These are phyloP conservation scores for Zonotrichia albicollis DNA, from an alignment of 2,797 vertebrate species.

Conservation along the genomic window DNA sequence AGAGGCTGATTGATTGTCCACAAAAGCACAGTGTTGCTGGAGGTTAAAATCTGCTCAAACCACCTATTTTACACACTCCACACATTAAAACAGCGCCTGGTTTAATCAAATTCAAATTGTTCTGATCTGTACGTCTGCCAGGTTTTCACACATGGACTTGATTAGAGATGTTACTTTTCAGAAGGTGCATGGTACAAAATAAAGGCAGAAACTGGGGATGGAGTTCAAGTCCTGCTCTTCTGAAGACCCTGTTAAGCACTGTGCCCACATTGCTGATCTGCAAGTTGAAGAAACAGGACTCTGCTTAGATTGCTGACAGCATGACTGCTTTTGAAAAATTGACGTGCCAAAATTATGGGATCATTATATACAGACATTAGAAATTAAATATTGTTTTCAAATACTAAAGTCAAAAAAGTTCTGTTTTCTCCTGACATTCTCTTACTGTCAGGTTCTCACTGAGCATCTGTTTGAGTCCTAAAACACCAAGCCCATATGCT, in stretches of 20 bases:
- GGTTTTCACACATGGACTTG: not conserved
- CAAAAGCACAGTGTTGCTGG: slow-evolving; percentile 1
- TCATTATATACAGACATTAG: not conserved
- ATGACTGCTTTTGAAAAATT: not conserved
- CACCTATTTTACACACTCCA: slow-evolving; percentile 6
- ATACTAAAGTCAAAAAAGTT: not conserved
- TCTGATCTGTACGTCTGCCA: not conserved
- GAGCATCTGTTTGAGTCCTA: not conserved
- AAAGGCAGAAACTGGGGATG: not conserved
- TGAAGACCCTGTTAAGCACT: not conserved
- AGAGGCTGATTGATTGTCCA: slow-evolving; percentile 40
- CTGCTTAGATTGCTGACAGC: not conserved
- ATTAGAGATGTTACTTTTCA: not conserved
- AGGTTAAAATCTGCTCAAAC: slow-evolving; percentile 18
- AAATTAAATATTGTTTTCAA: not conserved
- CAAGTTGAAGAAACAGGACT: not conserved
- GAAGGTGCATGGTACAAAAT: not conserved
- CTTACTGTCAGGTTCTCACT: not conserved
- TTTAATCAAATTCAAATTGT: slow-evolving; percentile 28
- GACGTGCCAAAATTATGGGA: not conserved
- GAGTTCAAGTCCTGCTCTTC: not conserved
- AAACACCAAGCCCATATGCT: not conserved
- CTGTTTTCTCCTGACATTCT: not conserved
- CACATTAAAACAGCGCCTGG: not conserved
- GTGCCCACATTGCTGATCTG: not conserved